Percentiles rank a stretch among this genome's conserved stretches.
Evolutionary conservation across 2,797 vertebrate species (phyloP).

Genomic region (Artibeus jamaicensis): DNA sequence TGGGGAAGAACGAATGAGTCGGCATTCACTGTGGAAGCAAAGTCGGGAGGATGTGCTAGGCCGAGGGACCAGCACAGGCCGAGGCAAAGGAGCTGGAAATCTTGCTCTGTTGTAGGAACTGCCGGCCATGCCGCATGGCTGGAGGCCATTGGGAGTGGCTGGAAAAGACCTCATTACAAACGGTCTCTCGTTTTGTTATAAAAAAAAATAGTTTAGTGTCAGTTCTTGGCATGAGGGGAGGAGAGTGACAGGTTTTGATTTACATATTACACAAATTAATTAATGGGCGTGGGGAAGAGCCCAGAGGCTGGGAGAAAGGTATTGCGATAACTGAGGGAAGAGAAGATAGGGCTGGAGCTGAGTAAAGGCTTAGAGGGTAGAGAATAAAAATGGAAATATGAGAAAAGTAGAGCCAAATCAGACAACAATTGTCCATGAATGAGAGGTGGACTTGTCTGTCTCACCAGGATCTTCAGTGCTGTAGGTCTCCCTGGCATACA

Average conservation of each 20-base stretch:
- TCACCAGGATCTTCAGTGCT: not conserved
- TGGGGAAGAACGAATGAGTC: not conserved
- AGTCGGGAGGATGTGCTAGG: not conserved
- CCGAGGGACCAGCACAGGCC: not conserved
- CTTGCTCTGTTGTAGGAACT: not conserved
- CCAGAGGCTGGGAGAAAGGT: not conserved
- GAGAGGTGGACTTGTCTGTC: not conserved
- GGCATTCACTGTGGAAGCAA: not conserved
- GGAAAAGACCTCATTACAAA: not conserved
- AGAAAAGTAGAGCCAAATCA: slow-evolving; percentile 17
- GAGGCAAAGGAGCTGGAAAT: not conserved
- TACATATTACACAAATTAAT: slow-evolving; percentile 16
- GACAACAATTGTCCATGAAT: not conserved
- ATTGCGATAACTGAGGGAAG: not conserved
- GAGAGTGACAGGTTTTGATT: slow-evolving; percentile 19
- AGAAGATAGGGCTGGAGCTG: not conserved
- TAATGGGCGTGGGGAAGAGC: not conserved
- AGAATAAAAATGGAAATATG: not conserved
- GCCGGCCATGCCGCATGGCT: not conserved
- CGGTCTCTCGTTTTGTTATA: not conserved
- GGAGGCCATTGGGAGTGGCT: not conserved
- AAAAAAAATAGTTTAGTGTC: not conserved
- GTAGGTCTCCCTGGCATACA: not conserved
- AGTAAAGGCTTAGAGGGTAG: not conserved
- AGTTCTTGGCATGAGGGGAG: not conserved